Evolutionary conservation across 2,888 invertebrate species (phyloP).

Genomic region (Zygogramma bicolorata): DNA sequence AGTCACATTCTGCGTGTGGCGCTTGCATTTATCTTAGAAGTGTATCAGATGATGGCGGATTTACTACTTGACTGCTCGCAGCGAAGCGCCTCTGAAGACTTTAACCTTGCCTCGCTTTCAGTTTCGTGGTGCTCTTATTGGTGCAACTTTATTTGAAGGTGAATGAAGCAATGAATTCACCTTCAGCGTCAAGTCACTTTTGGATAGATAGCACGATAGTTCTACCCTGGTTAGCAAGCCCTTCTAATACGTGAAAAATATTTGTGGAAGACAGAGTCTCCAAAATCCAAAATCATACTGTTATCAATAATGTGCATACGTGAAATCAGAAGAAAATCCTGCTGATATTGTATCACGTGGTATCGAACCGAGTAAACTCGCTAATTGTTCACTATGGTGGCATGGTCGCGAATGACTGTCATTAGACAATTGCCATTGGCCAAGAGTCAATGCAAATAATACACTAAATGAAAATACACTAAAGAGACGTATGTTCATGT

Average conservation of each 20-base stretch:
- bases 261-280: conserved; percentile 55
- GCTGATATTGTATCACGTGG: conserved; percentile 57
- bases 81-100: conserved; percentile 38
- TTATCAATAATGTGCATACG: conserved; percentile 50
- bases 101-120: conserved; percentile 33
- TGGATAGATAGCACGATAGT: conserved; percentile 49
- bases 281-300: conserved; percentile 51
- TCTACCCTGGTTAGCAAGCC: conserved; percentile 42
- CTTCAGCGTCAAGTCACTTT: conserved; percentile 28
- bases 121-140: conserved; percentile 33
- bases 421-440: background rate
- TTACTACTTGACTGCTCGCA: conserved; percentile 25
- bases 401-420: background rate
- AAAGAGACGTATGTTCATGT: background rate
- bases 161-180: background rate
- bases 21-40: conserved; percentile 32
- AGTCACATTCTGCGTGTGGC: conserved; percentile 35
- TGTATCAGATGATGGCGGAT: conserved; percentile 6
- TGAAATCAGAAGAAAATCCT: conserved; percentile 52
- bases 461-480: background rate
- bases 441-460: background rate
- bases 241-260: conserved; percentile 40
- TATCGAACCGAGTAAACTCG: background rate
- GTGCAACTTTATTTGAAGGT: conserved; percentile 27
- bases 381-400: conserved; percentile 17